Base-by-base conservation (phyloP, 92 coral and sea anemone genomes). In the Siderastrea radians region DNA sequence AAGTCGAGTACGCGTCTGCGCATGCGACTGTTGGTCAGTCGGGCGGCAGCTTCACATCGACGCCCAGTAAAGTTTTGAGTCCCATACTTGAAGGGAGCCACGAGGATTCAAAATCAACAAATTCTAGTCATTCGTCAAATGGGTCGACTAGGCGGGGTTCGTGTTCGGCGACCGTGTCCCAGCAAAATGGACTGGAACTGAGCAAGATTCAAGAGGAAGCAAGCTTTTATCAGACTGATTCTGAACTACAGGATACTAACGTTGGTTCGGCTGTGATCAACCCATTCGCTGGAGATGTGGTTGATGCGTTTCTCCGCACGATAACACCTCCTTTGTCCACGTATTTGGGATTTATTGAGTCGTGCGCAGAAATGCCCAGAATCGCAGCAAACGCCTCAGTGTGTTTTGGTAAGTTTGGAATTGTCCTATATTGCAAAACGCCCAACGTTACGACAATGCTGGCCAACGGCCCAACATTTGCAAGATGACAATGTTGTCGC, bases 1-100 rank as follows among this genome's bases (percentile, higher is more conserved):
- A 81, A 7, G 77, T 49, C 45, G 74, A 73, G 44, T 69, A 54
- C 57, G 52, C 80, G 0, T 68, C 95, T 44, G 82, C 83, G 74
- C 85, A 69, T 48, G 70, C 67, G 13, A 38, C 55, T 6, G 61
- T 10, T 55, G 90, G 68, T 1, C 86, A 88, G 75, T 58, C 65
- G 6, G 73, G 79, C 15, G 59, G 86, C 53, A 86, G 92, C 69
- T 95, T 95, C 49, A 80, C 85, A 26, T 94, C 95, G 60, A 90
- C 99, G 2, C 99, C 99, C 46, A 93, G 92, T 68, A 84, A 96
- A 72, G 87, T 83, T 5, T 64, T 97, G 79, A 97, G 99, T 82
- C 99, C 99, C 26, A 97, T 97, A 72, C 79, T 97, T 55, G 99
- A 97, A 62, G 81, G 98, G 53, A 97, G 99, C 72, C 94, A 97